Evolutionary conservation across 2,888 invertebrate genomes (phyloP).

Genomic region (Acholoe squamosa): DNA sequence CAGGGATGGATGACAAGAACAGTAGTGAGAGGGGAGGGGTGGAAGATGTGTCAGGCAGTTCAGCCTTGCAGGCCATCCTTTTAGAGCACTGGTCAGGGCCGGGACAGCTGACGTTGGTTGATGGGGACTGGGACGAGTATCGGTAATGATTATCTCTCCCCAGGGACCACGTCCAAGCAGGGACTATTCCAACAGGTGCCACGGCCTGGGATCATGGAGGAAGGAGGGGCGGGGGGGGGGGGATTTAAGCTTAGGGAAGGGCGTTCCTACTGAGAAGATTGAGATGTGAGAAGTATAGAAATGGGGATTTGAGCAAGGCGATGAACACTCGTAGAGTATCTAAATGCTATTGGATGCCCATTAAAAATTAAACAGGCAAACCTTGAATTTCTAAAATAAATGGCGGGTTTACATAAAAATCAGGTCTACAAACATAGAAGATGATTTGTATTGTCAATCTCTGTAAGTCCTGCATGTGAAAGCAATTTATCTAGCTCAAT

Average conservation of each 20-base stretch:
- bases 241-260: not conserved
- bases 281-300: not conserved
- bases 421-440: too few species aligned
- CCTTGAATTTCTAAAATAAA: too few species aligned
- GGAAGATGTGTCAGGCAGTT: conserved; percentile 12
- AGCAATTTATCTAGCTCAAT: too few species aligned
- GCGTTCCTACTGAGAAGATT: not conserved
- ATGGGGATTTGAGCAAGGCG: not conserved
- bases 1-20: not conserved
- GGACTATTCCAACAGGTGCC: conserved; percentile 10
- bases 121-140: not conserved
- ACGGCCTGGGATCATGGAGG: not conserved
- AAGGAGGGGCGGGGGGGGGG: not conserved
- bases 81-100: not conserved
- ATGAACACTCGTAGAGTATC: not conserved
- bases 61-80: not conserved
- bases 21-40: not conserved
- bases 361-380: too few species aligned
- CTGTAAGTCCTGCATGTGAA: too few species aligned
- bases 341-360: too few species aligned
- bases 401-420: too few species aligned
- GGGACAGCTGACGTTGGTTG: not conserved
- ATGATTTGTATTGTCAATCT: too few species aligned
- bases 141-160: not conserved
- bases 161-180: not conserved